Base-by-base conservation (phyloP, 2,888 invertebrate species). In the Napeogenes inachia region DNA sequence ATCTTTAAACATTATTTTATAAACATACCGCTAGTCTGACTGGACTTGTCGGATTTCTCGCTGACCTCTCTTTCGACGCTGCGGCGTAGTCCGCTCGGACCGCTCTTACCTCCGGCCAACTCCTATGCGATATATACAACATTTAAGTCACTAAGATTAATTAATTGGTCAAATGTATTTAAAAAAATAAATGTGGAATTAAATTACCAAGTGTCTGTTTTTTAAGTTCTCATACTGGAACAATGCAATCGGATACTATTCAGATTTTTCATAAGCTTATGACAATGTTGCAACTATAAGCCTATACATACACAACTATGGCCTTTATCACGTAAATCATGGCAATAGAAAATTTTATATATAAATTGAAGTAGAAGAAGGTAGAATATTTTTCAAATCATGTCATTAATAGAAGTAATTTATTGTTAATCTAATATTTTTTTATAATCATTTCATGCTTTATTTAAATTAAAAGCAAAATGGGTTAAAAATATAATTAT, bases 51-150 rank as follows among this genome's bases (percentile, higher is more conserved):
- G n/a, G 69, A 67, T 69, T 56, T 68, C 57, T 32, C 79, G 67
- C 47, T 63, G 4, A 77, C 67, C 45, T 85, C 87, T 3, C 89
- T 74, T 74, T 87, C 88, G 67, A 76, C 81, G 77, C 87, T 88
- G 54, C 89, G 77, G 45, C 89, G 78, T 54, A 82, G 71, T 4
- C 82, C 84, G 68, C 85, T 83, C 21, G 82, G 77, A 33, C 81
- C 85, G 68, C 87, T 85, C 72, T 81, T 88, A 56, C 87, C 87
- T 38, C 88, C 87, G 58, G 87, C 86, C 80, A 89, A 80, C 79
- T 89, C 89, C 89, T 89, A 77, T 47, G 67, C 66, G 64, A 35
- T 66, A 67, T 64, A 30, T 6, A 42, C 10, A 42, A 42, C 42
- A 42, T 42, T 42, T 42, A 42, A 38, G 38, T 42, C 42, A 42